These are phyloP conservation scores for Hirtodrosophila confusa DNA, from an alignment of 2,888 invertebrate genomes.

Conservation along the genomic window DNA sequence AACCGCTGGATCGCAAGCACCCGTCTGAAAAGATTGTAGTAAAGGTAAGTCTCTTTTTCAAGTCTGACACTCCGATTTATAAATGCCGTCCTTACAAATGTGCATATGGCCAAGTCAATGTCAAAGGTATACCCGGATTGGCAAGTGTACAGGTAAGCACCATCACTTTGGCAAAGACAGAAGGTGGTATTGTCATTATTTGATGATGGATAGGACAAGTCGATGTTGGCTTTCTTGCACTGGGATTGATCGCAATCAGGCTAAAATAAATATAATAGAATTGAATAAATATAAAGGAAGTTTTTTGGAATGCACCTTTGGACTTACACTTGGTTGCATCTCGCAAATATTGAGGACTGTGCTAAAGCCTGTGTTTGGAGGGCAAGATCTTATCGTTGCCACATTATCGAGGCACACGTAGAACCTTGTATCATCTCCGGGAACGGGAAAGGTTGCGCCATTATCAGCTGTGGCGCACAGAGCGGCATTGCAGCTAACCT, in stretches of 20 bases:
- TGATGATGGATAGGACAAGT: slow-evolving; percentile 42
- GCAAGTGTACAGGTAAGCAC: slow-evolving; percentile 57
- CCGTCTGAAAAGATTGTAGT: slow-evolving; percentile 49
- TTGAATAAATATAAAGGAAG: too few species aligned
- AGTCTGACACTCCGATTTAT: too few species aligned
- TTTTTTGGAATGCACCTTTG: not conserved
- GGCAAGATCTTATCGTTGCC: slow-evolving; percentile 48
- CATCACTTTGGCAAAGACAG: slow-evolving; percentile 61
- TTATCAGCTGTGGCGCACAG: slow-evolving; percentile 56
- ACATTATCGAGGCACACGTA: slow-evolving; percentile 57
- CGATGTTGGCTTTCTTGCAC: slow-evolving; percentile 30
- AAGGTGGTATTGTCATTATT: slow-evolving; percentile 51
- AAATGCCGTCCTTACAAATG: slow-evolving; percentile 55
- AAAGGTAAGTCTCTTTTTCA: too few species aligned
- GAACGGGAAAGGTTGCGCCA: slow-evolving; percentile 55
- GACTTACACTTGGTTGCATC: slow-evolving; percentile 67
- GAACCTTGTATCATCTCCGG: slow-evolving; percentile 54
- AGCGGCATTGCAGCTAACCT: slow-evolving; percentile 49
- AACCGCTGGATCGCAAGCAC: slow-evolving; percentile 72
- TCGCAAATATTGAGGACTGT: slow-evolving; percentile 37
- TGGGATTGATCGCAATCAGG: slow-evolving; percentile 41
- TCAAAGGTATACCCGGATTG: slow-evolving; percentile 50
- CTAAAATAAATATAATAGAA: too few species aligned
- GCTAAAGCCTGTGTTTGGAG: slow-evolving; percentile 27
- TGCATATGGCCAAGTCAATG: slow-evolving; percentile 29